phyloP scores from a whole-genome alignment of 2,113 vertebrate species.

The Shinisaurus crocodilurus region DNA sequence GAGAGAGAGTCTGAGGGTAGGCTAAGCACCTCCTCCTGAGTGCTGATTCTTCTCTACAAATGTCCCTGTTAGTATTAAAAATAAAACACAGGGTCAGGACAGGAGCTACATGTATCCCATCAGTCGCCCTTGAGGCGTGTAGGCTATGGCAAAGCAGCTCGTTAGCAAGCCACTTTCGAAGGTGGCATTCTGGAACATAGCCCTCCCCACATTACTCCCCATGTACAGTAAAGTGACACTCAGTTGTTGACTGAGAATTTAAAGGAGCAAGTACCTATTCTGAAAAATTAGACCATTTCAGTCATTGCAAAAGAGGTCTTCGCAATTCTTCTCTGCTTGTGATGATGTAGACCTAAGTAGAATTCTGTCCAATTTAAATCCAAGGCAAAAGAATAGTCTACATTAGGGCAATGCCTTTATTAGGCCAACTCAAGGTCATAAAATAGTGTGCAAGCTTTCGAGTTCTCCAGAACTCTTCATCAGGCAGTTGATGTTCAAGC shows the following conservation, averaged over 20 bases:
- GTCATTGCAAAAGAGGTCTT: background rate
- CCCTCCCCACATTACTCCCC: no score
- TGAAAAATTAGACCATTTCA: background rate
- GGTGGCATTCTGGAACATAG: no score
- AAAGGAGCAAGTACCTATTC: background rate
- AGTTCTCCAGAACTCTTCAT: no score
- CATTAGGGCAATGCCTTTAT: no score
- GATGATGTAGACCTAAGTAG: background rate
- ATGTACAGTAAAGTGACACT: no score
- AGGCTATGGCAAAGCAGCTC: background rate
- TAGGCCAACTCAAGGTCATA: no score
- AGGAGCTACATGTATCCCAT: no score
- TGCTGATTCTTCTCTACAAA: background rate
- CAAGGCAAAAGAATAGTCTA: background rate
- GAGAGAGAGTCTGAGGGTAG: background rate
- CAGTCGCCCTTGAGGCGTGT: background rate
- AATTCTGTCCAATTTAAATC: background rate
- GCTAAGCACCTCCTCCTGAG: background rate
- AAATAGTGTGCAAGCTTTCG: no score
- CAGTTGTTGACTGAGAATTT: background rate
- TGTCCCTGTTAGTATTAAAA: no score
- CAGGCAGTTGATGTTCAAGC: no score
- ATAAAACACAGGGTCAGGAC: no score
- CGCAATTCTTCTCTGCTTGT: background rate
- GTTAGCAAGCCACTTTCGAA: no score